Percentiles rank a stretch among this genome's conserved stretches.
Conservation (phyloP, 2,888 invertebrate genomes). For the Scelioninae gen. 1 region DNA sequence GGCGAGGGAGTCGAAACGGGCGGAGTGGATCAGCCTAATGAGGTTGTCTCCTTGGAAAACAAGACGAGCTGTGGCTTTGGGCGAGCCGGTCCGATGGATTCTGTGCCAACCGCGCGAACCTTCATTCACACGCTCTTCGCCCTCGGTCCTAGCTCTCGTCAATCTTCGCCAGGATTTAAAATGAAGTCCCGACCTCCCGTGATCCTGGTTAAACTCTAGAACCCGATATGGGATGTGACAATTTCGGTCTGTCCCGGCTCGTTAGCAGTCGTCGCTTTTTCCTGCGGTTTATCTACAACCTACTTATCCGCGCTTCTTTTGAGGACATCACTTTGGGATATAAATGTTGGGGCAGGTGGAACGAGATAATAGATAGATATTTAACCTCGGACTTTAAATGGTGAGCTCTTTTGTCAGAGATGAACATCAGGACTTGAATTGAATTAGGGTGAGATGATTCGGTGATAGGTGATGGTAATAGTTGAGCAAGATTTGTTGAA, state of each 20-base stretch:
- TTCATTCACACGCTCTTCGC: slow-evolving; percentile 73
- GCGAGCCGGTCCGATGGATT: slow-evolving; percentile 67
- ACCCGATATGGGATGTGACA: slow-evolving; percentile 45
- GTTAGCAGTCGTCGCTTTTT: slow-evolving; percentile 16
- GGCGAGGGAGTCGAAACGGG: slow-evolving; percentile 77
- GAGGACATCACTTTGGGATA: too few relatives aligned
- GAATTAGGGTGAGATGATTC: too few relatives aligned
- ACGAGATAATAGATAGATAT: too few relatives aligned
- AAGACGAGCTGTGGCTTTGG: slow-evolving; percentile 78
- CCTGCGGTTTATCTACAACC: slow-evolving; percentile 1
- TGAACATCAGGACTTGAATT: too few relatives aligned
- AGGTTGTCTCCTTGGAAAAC: slow-evolving; percentile 83
- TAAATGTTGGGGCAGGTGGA: too few relatives aligned
- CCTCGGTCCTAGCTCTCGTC: slow-evolving; percentile 68
- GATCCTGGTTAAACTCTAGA: slow-evolving; percentile 11
- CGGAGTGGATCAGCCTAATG: slow-evolving; percentile 81
- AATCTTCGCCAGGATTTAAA: slow-evolving; percentile 69
- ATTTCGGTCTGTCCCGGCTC: slow-evolving; percentile 27
- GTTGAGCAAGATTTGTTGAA: too few relatives aligned
- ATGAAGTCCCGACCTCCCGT: slow-evolving; percentile 32
- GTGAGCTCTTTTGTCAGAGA: too few relatives aligned
- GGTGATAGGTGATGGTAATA: too few relatives aligned
- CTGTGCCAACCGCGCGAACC: slow-evolving; percentile 69
- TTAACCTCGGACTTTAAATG: too few relatives aligned
- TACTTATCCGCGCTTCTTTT: too few relatives aligned